These are phyloP conservation scores for Ostrea edulis DNA, from an alignment of 1,140 invertebrate genomes.

Conservation along the genomic window DNA sequence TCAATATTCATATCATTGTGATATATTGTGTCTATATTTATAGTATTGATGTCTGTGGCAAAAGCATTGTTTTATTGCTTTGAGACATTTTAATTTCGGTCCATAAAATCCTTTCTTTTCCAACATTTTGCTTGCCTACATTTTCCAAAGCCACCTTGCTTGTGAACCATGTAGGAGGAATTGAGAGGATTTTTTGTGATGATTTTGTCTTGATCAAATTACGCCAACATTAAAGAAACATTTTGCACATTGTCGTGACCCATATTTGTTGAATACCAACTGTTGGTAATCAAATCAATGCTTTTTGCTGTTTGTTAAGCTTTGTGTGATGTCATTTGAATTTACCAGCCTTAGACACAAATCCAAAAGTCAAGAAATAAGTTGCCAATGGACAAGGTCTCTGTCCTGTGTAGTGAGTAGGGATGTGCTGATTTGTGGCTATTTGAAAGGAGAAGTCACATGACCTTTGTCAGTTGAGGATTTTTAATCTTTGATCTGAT, in stretches of 20 bases:
- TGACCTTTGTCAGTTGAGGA: constrained; percentile 34
- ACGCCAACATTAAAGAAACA: background rate
- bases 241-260: constrained; percentile 5
- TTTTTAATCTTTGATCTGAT: constrained; percentile 42
- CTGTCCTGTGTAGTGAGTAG: constrained; percentile 15
- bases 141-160: constrained; percentile 5
- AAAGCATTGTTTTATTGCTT: constrained; percentile 32
- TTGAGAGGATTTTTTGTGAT: constrained; percentile 34
- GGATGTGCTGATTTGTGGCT: constrained; percentile 26
- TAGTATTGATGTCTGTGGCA: constrained; percentile 22
- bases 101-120: constrained; percentile 32
- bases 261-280: constrained; percentile 2
- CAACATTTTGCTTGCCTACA: constrained; percentile 9
- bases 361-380: constrained; percentile 18
- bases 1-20: constrained; percentile 18
- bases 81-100: constrained; percentile 25
- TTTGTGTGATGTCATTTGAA: constrained; percentile 29
- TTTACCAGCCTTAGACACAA: constrained; percentile 22
- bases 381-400: background rate
- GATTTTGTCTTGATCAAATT: constrained; percentile 4
- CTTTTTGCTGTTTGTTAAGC: constrained; percentile 37
- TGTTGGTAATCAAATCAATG: constrained; percentile 26
- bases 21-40: background rate
- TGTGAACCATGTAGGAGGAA: constrained; percentile 23
- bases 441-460: constrained; percentile 20